A percentile compares a stretch with the other conserved stretches of the same genome.
Conservation (phyloP, 1,140 invertebrate species). For the Ooceraea biroi region DNA sequence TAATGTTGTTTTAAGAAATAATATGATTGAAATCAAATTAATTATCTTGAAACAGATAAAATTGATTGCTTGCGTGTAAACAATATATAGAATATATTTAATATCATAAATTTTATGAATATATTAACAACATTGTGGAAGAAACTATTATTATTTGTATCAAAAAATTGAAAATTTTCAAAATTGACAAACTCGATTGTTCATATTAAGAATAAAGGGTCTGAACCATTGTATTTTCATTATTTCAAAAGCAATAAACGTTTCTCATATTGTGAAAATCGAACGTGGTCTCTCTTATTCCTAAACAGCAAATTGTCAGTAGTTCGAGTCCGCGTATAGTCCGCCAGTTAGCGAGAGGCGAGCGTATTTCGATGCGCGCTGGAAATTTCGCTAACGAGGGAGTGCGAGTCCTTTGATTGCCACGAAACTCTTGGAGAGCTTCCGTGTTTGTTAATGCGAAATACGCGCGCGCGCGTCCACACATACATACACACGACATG, state of each 20-base stretch:
- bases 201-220: not conserved
- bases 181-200: too few relatives aligned
- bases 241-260: not conserved
- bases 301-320: slow-evolving; percentile 48
- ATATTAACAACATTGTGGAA: not conserved
- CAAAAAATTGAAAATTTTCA: too few relatives aligned
- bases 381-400: slow-evolving; percentile 59
- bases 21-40: not conserved
- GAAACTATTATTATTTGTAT: not conserved
- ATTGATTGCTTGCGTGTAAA: not conserved
- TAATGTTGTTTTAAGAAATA: too few relatives aligned
- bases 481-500: too few relatives aligned
- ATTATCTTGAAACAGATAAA: not conserved
- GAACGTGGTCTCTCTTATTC: not conserved
- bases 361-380: slow-evolving; percentile 13
- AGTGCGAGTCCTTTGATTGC: slow-evolving; percentile 42
- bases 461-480: not conserved
- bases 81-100: not conserved
- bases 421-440: slow-evolving; percentile 44
- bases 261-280: not conserved
- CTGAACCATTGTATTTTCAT: not conserved
- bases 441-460: slow-evolving; percentile 41
- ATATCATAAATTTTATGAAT: not conserved
- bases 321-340: slow-evolving; percentile 31
- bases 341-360: slow-evolving; percentile 36